Evolutionary conservation across 2,797 vertebrate species (phyloP), one percentile per base, ranked within the genome.

Genomic region (Labroides dimidiatus): DNA sequence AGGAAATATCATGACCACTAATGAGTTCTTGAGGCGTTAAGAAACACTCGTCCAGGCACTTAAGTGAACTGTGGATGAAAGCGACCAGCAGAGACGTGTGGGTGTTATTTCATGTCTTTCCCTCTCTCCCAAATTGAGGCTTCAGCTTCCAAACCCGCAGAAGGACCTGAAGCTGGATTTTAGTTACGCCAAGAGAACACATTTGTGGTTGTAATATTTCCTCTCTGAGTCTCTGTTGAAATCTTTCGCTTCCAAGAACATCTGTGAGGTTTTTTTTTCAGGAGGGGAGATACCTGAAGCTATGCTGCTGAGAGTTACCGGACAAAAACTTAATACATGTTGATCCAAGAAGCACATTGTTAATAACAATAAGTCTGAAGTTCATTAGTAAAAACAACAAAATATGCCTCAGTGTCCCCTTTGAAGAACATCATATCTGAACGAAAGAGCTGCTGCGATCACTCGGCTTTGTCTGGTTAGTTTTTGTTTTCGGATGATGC

Each of bases 181-280:
- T 64, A 47, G 73, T 73, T 27, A 61, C 30, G 16, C 68, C 71
- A 49, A 30, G 5, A 72, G 75, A 82, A 69, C 77, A 80, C 80
- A 77, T 82, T 84, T 72, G 75, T 41, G 82, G 85, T 85, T 0
- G 4, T 80, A 84, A 84, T 77, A 67, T 81, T 88, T 89, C 80
- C 88, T 86, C 24, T 78, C 67, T 36, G 64, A 74, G 70, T 84
- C 72, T 59, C 57, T 33, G 48, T 45, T 66, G 63, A 80, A 77
- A 72, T 59, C 69, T 23, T 49, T 69, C 9, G 16, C 58, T 59
- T 61, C 47, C 50, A 16, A 66, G 62, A 71, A 79, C 77, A 82
- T 79, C 72, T 49, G n/a, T 45, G 9, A n/a, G 7, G 13, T 23
- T 23, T 23, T 48, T n/a, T 48, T 48, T 48, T 14, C 4, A 12